Conservation (phyloP, 1,140 invertebrate genomes). For the Lycorma delicatula region DNA sequence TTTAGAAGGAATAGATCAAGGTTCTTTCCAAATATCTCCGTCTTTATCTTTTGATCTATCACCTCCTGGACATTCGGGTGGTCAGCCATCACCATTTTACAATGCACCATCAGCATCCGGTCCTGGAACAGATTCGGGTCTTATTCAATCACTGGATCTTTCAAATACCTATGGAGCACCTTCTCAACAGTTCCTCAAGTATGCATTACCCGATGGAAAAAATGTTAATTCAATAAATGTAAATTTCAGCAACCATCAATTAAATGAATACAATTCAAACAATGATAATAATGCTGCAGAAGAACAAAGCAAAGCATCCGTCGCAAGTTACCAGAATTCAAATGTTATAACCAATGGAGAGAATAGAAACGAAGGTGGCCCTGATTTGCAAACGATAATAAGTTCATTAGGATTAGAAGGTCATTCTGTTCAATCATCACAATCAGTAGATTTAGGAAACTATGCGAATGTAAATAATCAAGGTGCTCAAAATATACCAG, state of each 20-base stretch:
- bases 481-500: constrained; percentile 41
- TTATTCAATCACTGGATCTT: constrained; percentile 12
- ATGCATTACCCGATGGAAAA: neutral
- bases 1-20: too few relatives aligned
- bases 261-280: neutral
- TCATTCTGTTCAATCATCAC: constrained; percentile 10
- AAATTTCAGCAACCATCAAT: constrained; percentile 2
- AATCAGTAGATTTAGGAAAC: constrained; percentile 10
- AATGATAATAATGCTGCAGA: constrained; percentile 3
- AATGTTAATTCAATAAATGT: neutral
- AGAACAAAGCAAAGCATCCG: neutral
- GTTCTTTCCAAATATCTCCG: constrained; percentile 13
- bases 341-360: constrained; percentile 4
- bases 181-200: constrained; percentile 5
- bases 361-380: neutral
- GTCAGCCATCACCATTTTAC: constrained; percentile 5
- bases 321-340: constrained; percentile 13
- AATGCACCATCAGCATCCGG: neutral
- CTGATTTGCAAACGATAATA: constrained; percentile 22
- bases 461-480: neutral
- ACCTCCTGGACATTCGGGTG: constrained; percentile 18
- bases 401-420: constrained; percentile 24
- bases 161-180: constrained; percentile 16
- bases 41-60: constrained; percentile 18
- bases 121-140: neutral